Evolutionary conservation across 35 echinoderm and acorn worm species (phyloP).

Genomic region (Apostichopus japonicus): DNA sequence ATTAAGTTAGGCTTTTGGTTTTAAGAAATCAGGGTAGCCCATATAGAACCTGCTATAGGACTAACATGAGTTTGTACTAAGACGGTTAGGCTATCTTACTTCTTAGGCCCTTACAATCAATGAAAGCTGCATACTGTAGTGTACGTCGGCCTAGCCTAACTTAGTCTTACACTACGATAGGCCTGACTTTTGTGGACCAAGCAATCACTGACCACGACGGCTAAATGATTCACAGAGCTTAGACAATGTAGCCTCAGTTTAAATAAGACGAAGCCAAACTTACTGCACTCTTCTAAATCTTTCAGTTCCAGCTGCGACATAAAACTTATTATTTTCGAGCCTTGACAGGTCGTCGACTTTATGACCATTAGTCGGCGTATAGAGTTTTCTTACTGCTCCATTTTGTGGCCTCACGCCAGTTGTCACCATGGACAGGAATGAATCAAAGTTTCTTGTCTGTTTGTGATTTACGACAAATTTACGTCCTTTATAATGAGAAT

Average conservation of each 20-base stretch:
- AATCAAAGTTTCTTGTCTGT: conserved; percentile 70
- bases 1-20: no score
- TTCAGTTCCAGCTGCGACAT: conserved; percentile 83
- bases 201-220: no score
- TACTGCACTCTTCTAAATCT: conserved; percentile 81
- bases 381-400: conserved; percentile 72
- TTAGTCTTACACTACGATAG: background rate
- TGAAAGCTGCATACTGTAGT: background rate
- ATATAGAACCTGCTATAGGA: no score
- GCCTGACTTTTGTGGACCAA: no score
- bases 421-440: conserved; percentile 80
- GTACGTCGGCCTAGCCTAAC: background rate
- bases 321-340: conserved; percentile 74
- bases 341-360: conserved; percentile 58
- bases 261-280: conserved; percentile 11
- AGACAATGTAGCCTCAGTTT: no score
- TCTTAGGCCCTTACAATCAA: no score
- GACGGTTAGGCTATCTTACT: no score
- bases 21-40: no score
- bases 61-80: no score
- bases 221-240: no score
- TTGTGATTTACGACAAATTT: conserved; percentile 81
- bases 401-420: conserved; percentile 53
- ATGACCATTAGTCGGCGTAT: conserved; percentile 74
- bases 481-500: conserved; percentile 66